These are phyloP conservation scores for Macheiramphus alcinus DNA, from an alignment of 2,113 vertebrate species.

Conservation along the genomic window DNA sequence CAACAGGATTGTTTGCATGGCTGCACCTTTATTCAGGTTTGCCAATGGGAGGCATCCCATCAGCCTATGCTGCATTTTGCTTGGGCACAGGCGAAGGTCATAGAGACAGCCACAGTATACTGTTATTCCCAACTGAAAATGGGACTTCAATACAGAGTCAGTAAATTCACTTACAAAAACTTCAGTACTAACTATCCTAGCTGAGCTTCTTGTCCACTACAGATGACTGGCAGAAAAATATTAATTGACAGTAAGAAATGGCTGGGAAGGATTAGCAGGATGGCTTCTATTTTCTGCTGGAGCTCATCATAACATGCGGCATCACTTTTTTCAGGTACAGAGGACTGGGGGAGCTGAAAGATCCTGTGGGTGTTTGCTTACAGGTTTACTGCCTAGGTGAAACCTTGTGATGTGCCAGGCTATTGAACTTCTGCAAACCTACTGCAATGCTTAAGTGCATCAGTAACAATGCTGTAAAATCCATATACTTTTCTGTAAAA, in stretches of 20 bases:
- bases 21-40: not conserved
- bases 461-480: not conserved
- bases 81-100: not conserved
- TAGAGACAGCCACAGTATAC: not conserved
- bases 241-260: not conserved
- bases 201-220: not conserved
- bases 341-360: not conserved
- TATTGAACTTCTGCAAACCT: not conserved
- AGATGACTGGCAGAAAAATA: not conserved
- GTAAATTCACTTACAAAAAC: not conserved
- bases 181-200: not conserved
- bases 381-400: not conserved
- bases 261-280: not conserved
- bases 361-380: not conserved
- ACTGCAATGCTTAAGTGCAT: not conserved
- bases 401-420: not conserved
- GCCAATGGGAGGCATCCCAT: not conserved
- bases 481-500: not conserved
- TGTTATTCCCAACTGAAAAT: not conserved
- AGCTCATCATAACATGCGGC: not conserved
- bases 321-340: not conserved
- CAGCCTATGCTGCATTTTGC: fast-evolving
- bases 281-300: not conserved
- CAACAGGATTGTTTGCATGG: not conserved
- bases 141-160: not conserved